Evolutionary conservation across 2,113 vertebrate species (phyloP).

Genomic region (Gnathonemus echidnorhynchus): DNA sequence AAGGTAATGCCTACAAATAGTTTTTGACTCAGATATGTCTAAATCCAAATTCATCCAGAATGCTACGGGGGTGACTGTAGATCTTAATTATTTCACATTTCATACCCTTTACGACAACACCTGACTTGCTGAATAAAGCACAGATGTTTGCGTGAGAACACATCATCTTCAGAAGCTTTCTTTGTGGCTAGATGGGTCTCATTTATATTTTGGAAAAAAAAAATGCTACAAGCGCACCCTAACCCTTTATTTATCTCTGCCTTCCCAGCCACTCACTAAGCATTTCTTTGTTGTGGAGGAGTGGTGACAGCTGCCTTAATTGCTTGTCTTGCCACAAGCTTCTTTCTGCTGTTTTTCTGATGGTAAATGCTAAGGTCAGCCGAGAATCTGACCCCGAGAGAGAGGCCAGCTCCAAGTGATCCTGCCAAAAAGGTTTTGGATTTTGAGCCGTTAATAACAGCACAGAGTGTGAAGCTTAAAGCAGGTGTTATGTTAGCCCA

Average conservation of each 20-base stretch:
- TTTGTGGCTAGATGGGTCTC: background rate
- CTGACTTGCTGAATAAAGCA: background rate
- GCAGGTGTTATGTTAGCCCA: background rate
- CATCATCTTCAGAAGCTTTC: slow-evolving; percentile 16
- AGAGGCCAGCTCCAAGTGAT: background rate
- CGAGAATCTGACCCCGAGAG: no score
- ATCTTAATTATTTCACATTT: background rate
- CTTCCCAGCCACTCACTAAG: slow-evolving; percentile 25
- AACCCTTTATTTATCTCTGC: slow-evolving; percentile 7
- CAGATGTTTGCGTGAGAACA: slow-evolving; percentile 28
- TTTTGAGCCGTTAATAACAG: background rate
- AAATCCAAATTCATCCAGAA: background rate
- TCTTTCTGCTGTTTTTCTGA: slow-evolving; percentile 67
- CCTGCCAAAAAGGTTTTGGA: background rate
- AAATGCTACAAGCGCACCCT: background rate
- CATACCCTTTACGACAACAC: background rate
- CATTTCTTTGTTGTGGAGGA: slow-evolving; percentile 49
- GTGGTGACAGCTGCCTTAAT: slow-evolving; percentile 53
- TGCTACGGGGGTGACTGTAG: background rate
- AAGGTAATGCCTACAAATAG: background rate
- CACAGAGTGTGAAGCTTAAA: background rate
- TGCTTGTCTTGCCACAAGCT: slow-evolving; percentile 48
- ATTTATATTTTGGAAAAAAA: slow-evolving; percentile 15
- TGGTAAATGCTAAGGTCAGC: background rate
- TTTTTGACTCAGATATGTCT: background rate